phyloP scores from a whole-genome alignment of 1,140 invertebrate genomes.

The Phenacoccus solenopsis region DNA sequence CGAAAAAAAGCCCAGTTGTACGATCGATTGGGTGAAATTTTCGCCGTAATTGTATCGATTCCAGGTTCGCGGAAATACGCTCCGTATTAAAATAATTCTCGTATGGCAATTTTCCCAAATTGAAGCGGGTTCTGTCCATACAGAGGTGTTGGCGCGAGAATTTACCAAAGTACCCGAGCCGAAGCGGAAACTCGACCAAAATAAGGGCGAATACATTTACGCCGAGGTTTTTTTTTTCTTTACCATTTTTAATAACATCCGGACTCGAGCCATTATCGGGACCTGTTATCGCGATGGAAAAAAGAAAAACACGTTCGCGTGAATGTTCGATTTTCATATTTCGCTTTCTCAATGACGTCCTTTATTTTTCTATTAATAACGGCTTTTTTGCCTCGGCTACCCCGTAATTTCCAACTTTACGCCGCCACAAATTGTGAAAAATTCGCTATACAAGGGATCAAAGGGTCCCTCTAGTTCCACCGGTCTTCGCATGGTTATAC shows the following conservation, averaged over 20 bases:
- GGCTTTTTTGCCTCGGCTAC: too few species aligned
- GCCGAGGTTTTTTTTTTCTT: background rate
- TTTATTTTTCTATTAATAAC: background rate
- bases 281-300: background rate
- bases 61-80: background rate
- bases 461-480: too few species aligned
- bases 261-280: background rate
- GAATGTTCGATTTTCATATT: slow-evolving; percentile 2
- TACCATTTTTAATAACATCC: background rate
- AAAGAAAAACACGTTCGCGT: background rate
- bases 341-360: background rate
- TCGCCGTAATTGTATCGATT: too few species aligned
- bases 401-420: too few species aligned
- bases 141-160: too few species aligned
- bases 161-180: too few species aligned
- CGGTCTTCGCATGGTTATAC: too few species aligned
- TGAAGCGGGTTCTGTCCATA: too few species aligned
- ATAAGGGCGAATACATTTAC: background rate
- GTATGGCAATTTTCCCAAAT: too few species aligned
- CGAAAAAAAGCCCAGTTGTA: background rate
- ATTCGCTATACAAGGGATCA: too few species aligned
- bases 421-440: too few species aligned
- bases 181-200: background rate
- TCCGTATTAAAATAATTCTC: too few species aligned
- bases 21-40: background rate